Conservation (phyloP, 2,888 invertebrate genomes). For the Melanargia galathea region DNA sequence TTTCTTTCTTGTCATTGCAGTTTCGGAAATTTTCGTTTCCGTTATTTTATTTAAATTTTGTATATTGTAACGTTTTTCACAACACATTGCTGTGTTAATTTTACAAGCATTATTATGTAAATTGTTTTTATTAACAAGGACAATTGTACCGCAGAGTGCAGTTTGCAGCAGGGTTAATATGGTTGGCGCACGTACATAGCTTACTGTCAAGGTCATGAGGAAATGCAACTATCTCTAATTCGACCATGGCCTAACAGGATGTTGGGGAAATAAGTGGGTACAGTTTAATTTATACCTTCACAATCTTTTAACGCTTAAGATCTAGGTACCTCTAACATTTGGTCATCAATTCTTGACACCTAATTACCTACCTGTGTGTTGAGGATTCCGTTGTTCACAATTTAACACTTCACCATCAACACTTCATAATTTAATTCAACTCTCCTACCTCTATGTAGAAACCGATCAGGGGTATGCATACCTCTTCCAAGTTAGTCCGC, state of each 20-base stretch:
- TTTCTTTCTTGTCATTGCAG: not conserved
- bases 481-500: no score
- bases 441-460: no score
- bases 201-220: not conserved
- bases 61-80: not conserved
- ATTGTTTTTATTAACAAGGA: conserved; percentile 27
- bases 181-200: not conserved
- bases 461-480: no score
- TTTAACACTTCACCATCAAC: no score
- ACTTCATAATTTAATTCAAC: no score
- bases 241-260: not conserved
- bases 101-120: conserved; percentile 19
- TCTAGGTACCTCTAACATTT: no score
- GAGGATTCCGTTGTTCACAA: no score
- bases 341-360: no score
- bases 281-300: not conserved
- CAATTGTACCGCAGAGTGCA: conserved; percentile 16
- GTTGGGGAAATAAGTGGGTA: not conserved
- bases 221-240: conserved; percentile 1
- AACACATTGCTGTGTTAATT: not conserved
- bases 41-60: not conserved
- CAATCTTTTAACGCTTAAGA: not conserved
- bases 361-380: no score
- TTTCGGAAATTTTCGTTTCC: not conserved
- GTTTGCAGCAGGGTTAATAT: conserved; percentile 16